Conservation (phyloP, 2,888 invertebrate species). For the Eilema sororculum region DNA sequence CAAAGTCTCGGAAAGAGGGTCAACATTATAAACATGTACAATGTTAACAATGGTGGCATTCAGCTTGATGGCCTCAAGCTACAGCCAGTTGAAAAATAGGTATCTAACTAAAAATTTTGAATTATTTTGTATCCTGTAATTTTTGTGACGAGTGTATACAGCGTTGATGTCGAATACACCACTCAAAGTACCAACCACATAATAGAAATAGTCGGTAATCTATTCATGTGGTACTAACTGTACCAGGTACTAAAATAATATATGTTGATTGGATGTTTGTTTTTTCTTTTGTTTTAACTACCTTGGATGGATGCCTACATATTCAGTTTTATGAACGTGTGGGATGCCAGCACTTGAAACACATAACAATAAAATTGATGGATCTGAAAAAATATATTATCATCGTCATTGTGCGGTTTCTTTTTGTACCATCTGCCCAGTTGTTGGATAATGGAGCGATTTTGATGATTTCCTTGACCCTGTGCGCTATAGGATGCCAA, state of each 20-base stretch:
- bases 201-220: too few species aligned
- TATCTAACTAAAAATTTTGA: not conserved
- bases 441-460: not conserved
- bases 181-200: not conserved
- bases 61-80: too few species aligned
- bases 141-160: not conserved
- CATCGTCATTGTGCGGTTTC: not conserved
- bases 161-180: not conserved
- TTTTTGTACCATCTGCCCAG: not conserved
- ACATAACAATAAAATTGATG: slow-evolving; percentile 1
- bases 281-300: slow-evolving; percentile 2
- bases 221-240: too few species aligned
- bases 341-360: slow-evolving; percentile 5
- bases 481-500: not conserved
- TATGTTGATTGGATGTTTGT: not conserved
- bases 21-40: too few species aligned
- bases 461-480: not conserved
- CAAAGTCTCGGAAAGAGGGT: too few species aligned
- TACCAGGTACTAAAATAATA: not conserved
- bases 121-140: not conserved
- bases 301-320: not conserved
- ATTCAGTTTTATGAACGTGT: not conserved
- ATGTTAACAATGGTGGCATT: too few species aligned
- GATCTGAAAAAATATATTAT: slow-evolving; percentile 2
- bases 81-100: not conserved